Percentiles rank a stretch among this genome's conserved stretches.
Conservation (phyloP, 2,888 invertebrate genomes). For the Pelosia muscerda region DNA sequence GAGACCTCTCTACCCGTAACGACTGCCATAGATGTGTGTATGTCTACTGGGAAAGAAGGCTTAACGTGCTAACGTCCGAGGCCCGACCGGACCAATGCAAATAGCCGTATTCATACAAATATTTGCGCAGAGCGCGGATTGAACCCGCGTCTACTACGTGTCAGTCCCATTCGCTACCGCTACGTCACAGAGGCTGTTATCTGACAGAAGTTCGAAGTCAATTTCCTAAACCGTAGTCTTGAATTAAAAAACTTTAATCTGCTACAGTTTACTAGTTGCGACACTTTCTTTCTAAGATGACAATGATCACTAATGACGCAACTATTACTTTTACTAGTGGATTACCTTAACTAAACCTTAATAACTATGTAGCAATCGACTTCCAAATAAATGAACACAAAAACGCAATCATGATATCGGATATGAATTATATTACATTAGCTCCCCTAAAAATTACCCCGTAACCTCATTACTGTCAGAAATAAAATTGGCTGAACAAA, state of each 20-base stretch:
- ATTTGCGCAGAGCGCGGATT: too few species aligned
- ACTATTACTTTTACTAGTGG: neutral
- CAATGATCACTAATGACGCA: neutral
- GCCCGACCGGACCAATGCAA: too few species aligned
- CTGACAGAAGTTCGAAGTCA: too few species aligned
- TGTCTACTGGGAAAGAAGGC: too few species aligned
- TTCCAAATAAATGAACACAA: conserved; percentile 31
- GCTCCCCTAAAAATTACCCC: conserved; percentile 61
- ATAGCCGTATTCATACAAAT: too few species aligned
- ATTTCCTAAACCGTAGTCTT: neutral
- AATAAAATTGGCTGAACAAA: conserved; percentile 50
- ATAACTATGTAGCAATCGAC: conserved; percentile 4
- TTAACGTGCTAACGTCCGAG: too few species aligned
- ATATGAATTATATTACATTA: conserved; percentile 63
- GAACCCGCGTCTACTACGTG: too few species aligned
- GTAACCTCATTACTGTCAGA: conserved; percentile 62
- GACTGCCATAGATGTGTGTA: too few species aligned
- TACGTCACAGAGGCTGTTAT: too few species aligned
- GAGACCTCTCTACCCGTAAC: too few species aligned
- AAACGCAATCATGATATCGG: conserved; percentile 57
- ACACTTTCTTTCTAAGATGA: neutral
- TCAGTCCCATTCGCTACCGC: too few species aligned
- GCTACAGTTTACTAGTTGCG: neutral
- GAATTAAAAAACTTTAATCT: neutral
- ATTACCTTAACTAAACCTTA: neutral